A percentile compares a stretch with the other conserved stretches of the same genome.
Evolutionary conservation across 2,888 invertebrate genomes (phyloP).

Genomic region (Ariolimax columbianus): DNA sequence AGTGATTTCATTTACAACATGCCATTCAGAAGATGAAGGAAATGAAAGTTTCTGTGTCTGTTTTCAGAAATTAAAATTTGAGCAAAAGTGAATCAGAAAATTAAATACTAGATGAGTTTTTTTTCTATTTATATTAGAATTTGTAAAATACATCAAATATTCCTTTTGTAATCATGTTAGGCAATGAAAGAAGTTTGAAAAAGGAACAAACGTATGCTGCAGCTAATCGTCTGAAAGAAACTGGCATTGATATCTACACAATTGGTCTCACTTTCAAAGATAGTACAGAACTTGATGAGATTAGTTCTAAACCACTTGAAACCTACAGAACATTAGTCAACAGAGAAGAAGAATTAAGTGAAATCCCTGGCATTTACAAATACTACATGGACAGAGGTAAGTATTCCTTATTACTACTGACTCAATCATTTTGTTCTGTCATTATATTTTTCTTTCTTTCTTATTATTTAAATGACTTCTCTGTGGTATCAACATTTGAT

Average conservation of each 20-base stretch:
- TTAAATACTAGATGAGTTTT: too few relatives aligned
- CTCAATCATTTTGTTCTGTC: too few relatives aligned
- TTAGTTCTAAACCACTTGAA: slow-evolving; percentile 63
- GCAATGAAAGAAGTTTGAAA: slow-evolving; percentile 54
- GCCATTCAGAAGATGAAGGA: too few relatives aligned
- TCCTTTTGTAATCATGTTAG: slow-evolving; percentile 7
- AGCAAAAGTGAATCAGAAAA: too few relatives aligned
- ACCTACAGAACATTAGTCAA: slow-evolving; percentile 58
- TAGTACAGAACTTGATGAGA: slow-evolving; percentile 62
- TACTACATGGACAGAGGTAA: slow-evolving; percentile 59
- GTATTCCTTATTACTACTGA: too few relatives aligned
- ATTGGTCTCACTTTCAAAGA: slow-evolving; percentile 57
- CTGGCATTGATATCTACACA: slow-evolving; percentile 47
- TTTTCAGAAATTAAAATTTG: too few relatives aligned
- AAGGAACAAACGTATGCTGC: slow-evolving; percentile 42
- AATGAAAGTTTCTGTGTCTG: too few relatives aligned
- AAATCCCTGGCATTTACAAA: slow-evolving; percentile 60
- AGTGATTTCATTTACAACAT: too few relatives aligned
- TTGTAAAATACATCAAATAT: background rate
- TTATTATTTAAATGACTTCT: too few relatives aligned
- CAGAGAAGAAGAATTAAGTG: slow-evolving; percentile 57
- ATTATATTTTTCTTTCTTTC: too few relatives aligned
- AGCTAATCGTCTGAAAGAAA: slow-evolving; percentile 55
- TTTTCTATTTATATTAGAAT: too few relatives aligned
- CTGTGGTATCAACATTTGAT: too few relatives aligned